Conservation (phyloP, 1,140 invertebrate species). For the Eumeta japonica region DNA sequence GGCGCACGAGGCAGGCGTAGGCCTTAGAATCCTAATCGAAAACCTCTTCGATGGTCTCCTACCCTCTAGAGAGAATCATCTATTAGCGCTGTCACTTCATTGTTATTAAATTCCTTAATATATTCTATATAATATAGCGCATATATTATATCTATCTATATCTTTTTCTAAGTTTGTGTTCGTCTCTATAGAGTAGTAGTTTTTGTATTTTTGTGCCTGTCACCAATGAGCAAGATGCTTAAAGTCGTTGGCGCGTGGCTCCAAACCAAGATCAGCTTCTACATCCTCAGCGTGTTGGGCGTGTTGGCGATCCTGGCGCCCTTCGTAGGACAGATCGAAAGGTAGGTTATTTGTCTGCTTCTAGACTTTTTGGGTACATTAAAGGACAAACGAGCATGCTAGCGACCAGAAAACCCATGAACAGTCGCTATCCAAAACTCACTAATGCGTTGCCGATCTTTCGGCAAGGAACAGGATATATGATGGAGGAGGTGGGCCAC, state of each 20-base stretch:
- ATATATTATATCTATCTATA: conserved; percentile 23
- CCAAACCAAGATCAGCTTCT: conserved; percentile 71
- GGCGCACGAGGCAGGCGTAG: too few species aligned
- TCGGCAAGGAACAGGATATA: too few species aligned
- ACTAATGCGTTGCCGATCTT: too few species aligned
- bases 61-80: conserved; percentile 41
- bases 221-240: conserved; percentile 59
- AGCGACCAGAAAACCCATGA: too few species aligned
- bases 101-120: conserved; percentile 55
- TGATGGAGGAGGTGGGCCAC: too few species aligned
- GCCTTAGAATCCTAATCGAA: too few species aligned
- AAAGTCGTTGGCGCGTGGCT: conserved; percentile 78
- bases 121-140: conserved; percentile 57
- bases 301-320: conserved; percentile 66
- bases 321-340: conserved; percentile 68
- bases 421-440: too few species aligned
- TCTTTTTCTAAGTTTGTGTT: not conserved
- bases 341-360: too few species aligned
- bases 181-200: conserved; percentile 8
- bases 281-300: conserved; percentile 66
- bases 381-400: too few species aligned
- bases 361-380: too few species aligned
- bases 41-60: conserved; percentile 47
- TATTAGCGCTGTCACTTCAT: conserved; percentile 56
- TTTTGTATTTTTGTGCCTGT: conserved; percentile 9